Evolutionary conservation across 2,113 vertebrate species (phyloP).

Genomic region (Xyrauchen texanus): DNA sequence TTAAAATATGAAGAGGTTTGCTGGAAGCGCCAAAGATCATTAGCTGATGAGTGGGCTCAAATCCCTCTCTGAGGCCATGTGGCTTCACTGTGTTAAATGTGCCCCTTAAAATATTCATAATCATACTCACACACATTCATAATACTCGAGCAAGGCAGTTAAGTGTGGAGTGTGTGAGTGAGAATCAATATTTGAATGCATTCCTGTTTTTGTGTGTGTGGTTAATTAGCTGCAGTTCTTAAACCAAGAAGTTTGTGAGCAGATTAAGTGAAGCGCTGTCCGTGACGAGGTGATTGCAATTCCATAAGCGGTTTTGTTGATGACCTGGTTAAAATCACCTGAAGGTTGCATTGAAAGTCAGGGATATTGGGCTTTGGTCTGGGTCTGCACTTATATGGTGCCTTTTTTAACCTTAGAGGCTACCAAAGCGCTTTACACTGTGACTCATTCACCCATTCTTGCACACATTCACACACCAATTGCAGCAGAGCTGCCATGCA

Average conservation of each 20-base stretch:
- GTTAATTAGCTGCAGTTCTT: constrained; percentile 81
- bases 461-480: too few relatives aligned
- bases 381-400: too few relatives aligned
- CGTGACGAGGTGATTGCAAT: constrained; percentile 64
- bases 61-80: constrained; percentile 74
- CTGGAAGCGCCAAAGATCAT: constrained; percentile 82
- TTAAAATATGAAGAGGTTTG: constrained; percentile 84
- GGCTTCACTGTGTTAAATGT: constrained; percentile 80
- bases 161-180: constrained; percentile 17
- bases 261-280: constrained; percentile 74
- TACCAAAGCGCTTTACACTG: too few relatives aligned
- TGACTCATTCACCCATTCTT: too few relatives aligned
- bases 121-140: constrained; percentile 70
- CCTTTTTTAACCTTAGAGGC: too few relatives aligned
- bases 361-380: constrained; percentile 1
- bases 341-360: constrained; percentile 48
- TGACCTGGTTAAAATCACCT: constrained; percentile 54
- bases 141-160: constrained; percentile 57
- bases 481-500: too few relatives aligned
- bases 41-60: constrained; percentile 80
- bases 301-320: constrained; percentile 58
- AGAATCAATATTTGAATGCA: constrained; percentile 82
- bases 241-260: constrained; percentile 76
- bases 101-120: constrained; percentile 85
- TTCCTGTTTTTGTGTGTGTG: constrained; percentile 76